These are phyloP conservation scores for Pherbina coryleti DNA, from an alignment of 2,888 invertebrate species.

Conservation along the genomic window DNA sequence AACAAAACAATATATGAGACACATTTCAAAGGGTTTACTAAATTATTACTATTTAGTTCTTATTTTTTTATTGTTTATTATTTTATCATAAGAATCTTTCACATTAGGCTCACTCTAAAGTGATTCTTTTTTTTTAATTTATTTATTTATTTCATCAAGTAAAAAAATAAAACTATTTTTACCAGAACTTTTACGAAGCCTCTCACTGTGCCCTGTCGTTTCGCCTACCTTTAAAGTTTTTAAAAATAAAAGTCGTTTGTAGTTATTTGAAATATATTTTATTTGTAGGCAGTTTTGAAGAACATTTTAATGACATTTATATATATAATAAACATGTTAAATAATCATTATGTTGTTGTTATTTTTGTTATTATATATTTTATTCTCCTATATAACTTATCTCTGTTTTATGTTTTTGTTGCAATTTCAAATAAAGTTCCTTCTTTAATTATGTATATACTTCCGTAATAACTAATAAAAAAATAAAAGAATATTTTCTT, in stretches of 20 bases:
- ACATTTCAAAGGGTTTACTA: no score
- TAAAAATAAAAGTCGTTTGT: background rate
- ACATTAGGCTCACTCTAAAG: no score
- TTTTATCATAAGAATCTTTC: no score
- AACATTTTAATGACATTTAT: conserved; percentile 70
- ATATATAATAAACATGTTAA: conserved; percentile 66
- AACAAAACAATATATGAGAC: no score
- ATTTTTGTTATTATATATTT: conserved; percentile 44
- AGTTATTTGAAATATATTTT: conserved; percentile 66
- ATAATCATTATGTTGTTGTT: conserved; percentile 51
- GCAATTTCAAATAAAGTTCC: conserved; percentile 26
- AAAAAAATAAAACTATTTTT: no score
- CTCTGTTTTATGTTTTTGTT: conserved; percentile 41
- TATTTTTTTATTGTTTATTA: no score
- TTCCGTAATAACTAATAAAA: conserved; percentile 9
- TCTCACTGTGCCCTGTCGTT: background rate
- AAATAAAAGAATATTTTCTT: conserved; percentile 40
- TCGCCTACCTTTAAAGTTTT: background rate
- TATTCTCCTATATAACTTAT: conserved; percentile 32
- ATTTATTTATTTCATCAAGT: no score
- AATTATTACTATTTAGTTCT: no score
- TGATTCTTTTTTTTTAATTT: no score
- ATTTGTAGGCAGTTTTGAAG: conserved; percentile 70
- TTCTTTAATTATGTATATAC: conserved; percentile 27
- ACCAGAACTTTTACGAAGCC: no score